phyloP scores from a whole-genome alignment of 2,888 invertebrate species.

The Hedya salicella region DNA sequence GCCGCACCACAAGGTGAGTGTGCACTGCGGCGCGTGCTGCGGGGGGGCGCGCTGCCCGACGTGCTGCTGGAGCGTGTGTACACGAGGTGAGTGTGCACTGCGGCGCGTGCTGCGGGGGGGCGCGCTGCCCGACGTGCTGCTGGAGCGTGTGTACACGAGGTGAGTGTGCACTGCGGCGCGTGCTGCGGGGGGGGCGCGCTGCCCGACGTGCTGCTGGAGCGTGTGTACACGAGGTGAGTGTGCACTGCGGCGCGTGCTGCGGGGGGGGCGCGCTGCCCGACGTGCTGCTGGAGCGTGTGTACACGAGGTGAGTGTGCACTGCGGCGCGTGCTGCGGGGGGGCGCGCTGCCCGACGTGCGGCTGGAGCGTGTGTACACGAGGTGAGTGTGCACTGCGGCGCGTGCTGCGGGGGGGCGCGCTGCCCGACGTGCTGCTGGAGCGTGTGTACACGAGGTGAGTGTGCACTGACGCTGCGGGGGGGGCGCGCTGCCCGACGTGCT shows the following conservation, averaged over 20 bases:
- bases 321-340: slow-evolving; percentile 69
- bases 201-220: slow-evolving; percentile 90
- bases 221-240: no score
- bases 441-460: no score
- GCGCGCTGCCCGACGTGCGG: slow-evolving; percentile 89
- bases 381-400: no score
- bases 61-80: slow-evolving; percentile 1
- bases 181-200: slow-evolving; percentile 85
- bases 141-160: no score
- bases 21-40: no score
- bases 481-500: no score
- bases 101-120: slow-evolving; percentile 76
- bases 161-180: no score
- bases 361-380: slow-evolving; percentile 91
- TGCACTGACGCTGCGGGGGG: no score
- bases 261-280: slow-evolving; percentile 89
- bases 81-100: slow-evolving; percentile 64
- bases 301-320: no score
- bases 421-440: slow-evolving; percentile 90
- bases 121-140: slow-evolving; percentile 90
- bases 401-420: slow-evolving; percentile 85
- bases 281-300: slow-evolving; percentile 90
- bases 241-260: background rate
- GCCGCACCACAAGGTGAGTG: slow-evolving; percentile 46
- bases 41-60: slow-evolving; percentile 68